Conservation (phyloP, 2,888 invertebrate species). For the Blera fallax region DNA sequence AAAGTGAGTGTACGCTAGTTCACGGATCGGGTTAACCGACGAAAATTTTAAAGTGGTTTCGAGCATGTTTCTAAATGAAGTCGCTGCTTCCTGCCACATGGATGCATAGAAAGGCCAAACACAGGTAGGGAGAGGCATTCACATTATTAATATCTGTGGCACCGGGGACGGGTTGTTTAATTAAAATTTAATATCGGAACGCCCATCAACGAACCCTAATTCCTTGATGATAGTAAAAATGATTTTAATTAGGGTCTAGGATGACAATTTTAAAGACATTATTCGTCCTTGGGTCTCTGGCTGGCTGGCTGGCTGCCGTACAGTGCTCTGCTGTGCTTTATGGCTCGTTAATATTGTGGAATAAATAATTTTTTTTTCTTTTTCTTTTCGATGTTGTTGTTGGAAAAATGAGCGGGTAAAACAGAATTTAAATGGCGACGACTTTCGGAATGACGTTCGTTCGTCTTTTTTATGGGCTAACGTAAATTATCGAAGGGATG, state of each 20-base stretch:
- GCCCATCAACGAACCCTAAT: constrained; percentile 55
- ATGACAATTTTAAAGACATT: constrained; percentile 70
- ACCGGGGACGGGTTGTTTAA: constrained; percentile 43
- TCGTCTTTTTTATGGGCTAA: constrained; percentile 28
- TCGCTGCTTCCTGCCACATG: constrained; percentile 37
- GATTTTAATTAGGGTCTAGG: constrained; percentile 69
- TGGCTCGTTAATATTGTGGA: constrained; percentile 66
- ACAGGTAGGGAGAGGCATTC: constrained; percentile 25
- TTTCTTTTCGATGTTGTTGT: constrained; percentile 2
- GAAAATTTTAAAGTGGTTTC: constrained; percentile 11
- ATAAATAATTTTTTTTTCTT: constrained; percentile 51
- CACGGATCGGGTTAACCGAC: constrained; percentile 40
- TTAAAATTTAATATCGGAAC: constrained; percentile 66
- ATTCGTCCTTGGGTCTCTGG: constrained; percentile 45
- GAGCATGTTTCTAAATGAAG: constrained; percentile 31
- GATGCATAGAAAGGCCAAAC: constrained; percentile 44
- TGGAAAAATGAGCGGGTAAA: constrained; percentile 36
- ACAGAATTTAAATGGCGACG: constrained; percentile 51
- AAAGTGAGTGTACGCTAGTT: constrained; percentile 53
- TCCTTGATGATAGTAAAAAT: constrained; percentile 62
- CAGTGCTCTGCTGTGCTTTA: constrained; percentile 10
- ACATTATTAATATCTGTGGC: constrained; percentile 22
- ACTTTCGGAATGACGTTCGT: constrained; percentile 43
- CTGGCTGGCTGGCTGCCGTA: constrained; percentile 10
- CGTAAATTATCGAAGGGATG: constrained; percentile 23